These are phyloP conservation scores for Boloria euphrosyne DNA, from an alignment of 2,888 invertebrate genomes.

Conservation along the genomic window DNA sequence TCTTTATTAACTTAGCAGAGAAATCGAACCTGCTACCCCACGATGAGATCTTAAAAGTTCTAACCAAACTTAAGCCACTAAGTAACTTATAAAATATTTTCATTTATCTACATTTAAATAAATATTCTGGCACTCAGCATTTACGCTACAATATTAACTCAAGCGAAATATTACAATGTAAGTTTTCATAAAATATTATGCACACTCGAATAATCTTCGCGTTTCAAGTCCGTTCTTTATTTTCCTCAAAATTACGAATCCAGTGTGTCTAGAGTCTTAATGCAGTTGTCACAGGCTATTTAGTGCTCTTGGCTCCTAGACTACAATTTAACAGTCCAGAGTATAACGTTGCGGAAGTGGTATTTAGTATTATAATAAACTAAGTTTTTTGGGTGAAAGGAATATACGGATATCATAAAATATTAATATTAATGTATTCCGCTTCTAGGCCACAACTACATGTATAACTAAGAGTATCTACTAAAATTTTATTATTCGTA, in stretches of 20 bases:
- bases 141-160: conserved; percentile 14
- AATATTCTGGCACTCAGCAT: conserved; percentile 12
- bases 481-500: too few species aligned
- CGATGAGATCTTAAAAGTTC: too few species aligned
- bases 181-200: conserved; percentile 26
- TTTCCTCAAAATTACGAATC: conserved; percentile 35
- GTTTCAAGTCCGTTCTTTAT: conserved; percentile 15
- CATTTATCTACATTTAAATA: conserved; percentile 8
- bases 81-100: background rate
- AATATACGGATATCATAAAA: too few species aligned
- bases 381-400: background rate
- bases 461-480: too few species aligned
- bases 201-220: conserved; percentile 26
- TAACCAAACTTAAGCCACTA: too few species aligned
- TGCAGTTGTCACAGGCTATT: conserved; percentile 49
- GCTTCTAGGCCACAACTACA: too few species aligned
- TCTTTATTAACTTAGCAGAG: too few species aligned
- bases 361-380: background rate
- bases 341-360: conserved; percentile 10
- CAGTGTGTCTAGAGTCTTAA: conserved; percentile 40
- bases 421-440: too few species aligned
- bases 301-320: conserved; percentile 46
- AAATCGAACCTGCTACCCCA: too few species aligned
- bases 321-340: conserved; percentile 45
- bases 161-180: conserved; percentile 22